phyloP scores from a whole-genome alignment of 37 sponge, comb jelly and placozoan genomes.

The Agelas oroides region DNA sequence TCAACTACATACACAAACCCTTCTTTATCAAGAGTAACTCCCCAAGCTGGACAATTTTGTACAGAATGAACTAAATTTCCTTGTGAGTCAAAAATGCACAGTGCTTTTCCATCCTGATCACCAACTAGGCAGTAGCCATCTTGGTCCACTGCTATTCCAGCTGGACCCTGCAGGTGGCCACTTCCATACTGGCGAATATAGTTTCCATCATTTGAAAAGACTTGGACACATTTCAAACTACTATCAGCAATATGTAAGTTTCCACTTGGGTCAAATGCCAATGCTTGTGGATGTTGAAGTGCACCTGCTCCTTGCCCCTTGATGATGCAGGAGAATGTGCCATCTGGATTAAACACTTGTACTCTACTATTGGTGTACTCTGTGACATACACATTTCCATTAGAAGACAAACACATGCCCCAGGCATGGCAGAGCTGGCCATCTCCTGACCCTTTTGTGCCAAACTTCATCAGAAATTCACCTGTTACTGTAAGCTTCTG shows the following conservation, averaged over 20 bases:
- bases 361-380: conserved; percentile 39
- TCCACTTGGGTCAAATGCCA: conserved; percentile 38
- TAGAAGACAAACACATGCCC: conserved; percentile 27
- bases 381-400: conserved; percentile 34
- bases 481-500: conserved; percentile 26
- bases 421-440: conserved; percentile 34
- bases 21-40: conserved; percentile 23
- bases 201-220: conserved; percentile 37
- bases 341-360: conserved; percentile 36
- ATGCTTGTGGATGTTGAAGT: conserved; percentile 22
- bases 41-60: neutral
- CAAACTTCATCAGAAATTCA: conserved; percentile 40
- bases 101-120: neutral
- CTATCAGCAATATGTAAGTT: conserved; percentile 31
- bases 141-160: conserved; percentile 35
- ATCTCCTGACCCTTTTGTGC: conserved; percentile 22
- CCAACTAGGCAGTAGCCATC: conserved; percentile 22
- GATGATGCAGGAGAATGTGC: conserved; percentile 18
- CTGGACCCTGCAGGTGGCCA: conserved; percentile 15
- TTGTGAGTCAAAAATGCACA: neutral
- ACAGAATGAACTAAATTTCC: neutral
- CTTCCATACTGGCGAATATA: conserved; percentile 11
- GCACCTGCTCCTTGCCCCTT: neutral
- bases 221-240: neutral
- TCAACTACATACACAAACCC: conserved; percentile 26